phyloP scores from a whole-genome alignment of 2,888 invertebrate genomes.

The Opisthograptis luteolata region DNA sequence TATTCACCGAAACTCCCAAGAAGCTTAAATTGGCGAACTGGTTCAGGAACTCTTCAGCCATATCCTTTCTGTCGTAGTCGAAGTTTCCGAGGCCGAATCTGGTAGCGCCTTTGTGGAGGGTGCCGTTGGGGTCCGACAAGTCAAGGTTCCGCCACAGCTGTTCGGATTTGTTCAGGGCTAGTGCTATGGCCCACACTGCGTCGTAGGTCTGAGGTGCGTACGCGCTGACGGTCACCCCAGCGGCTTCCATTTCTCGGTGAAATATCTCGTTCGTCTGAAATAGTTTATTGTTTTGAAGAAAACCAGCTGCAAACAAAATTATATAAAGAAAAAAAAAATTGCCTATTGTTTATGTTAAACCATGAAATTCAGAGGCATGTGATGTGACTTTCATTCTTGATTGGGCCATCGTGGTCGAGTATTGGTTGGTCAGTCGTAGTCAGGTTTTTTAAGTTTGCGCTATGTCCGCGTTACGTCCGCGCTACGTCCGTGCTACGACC shows the following conservation, averaged over 20 bases:
- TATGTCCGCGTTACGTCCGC: too few relatives aligned
- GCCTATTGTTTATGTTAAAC: too few relatives aligned
- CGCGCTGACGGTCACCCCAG: constrained; percentile 83
- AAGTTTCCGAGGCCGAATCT: constrained; percentile 84
- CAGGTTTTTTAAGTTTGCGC: too few relatives aligned
- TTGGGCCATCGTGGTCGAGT: too few relatives aligned
- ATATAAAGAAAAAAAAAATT: too few relatives aligned
- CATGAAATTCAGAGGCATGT: too few relatives aligned
- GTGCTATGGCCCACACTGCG: constrained; percentile 95
- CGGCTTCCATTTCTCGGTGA: constrained; percentile 81
- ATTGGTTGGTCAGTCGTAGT: too few relatives aligned
- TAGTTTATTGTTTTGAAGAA: neutral
- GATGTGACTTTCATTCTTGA: too few relatives aligned
- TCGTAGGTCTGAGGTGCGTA: constrained; percentile 94
- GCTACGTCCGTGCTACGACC: too few relatives aligned
- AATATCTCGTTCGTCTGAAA: constrained; percentile 87
- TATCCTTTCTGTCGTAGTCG: constrained; percentile 89
- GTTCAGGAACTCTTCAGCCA: constrained; percentile 88
- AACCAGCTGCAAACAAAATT: neutral
- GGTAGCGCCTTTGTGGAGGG: constrained; percentile 37
- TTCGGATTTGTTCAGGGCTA: constrained; percentile 88
- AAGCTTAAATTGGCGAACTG: constrained; percentile 90
- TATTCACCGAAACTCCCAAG: constrained; percentile 93
- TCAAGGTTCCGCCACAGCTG: constrained; percentile 77
- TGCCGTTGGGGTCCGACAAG: constrained; percentile 44